Evolutionary conservation across 2,888 invertebrate genomes (phyloP), one percentile per base, ranked within the genome.

Genomic region (Timema podura): DNA sequence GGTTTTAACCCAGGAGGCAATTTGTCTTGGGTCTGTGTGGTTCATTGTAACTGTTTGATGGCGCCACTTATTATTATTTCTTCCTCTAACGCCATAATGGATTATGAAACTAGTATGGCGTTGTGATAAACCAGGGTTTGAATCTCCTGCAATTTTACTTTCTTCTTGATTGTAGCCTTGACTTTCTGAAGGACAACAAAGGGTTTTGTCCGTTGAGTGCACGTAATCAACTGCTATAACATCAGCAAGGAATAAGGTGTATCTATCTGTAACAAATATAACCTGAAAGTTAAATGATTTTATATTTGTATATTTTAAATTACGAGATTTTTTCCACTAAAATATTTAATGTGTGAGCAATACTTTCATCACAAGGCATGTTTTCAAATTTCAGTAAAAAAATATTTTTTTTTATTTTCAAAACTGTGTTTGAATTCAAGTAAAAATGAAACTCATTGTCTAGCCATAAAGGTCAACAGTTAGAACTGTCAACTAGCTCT

Each of bases 1-100:
- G 15, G 86, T 85, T 77, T 85, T 83, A 48, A 87, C 84, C 89
- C 89, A 89, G 47, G 86, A 85, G 0, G 84, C 82, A n/a, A 89
- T 83, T 76, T 88, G 86, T 72, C 85, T 79, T 0, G 85, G 80
- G 78, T 89, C 89, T 0, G 83, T 81, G 78, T 88, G 88, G 76
- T 84, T 84, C 77, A 89, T 82, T 1, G 83, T 84, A 45, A 88
- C 80, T 48, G 82, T 83, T 73, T 84, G 83, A 74, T 86, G 83
- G 57, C 84, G 83, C 88, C 87, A 88, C 75, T 84, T 83, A 61
- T 30, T 61, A 76, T 86, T 86, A 75, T 85, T 85, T 69, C 83
- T 79, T 9, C 82, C 82, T 64, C 82, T 80, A 15, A 85, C 85
- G 0, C 87, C 88, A 79, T 88, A 89, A 76, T 89, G 86, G n/a